A percentile compares a stretch with the other conserved stretches of the same genome.
These are phyloP conservation scores for Brachypalpus laphriformis DNA, from an alignment of 2,888 invertebrate species.

Conservation along the genomic window DNA sequence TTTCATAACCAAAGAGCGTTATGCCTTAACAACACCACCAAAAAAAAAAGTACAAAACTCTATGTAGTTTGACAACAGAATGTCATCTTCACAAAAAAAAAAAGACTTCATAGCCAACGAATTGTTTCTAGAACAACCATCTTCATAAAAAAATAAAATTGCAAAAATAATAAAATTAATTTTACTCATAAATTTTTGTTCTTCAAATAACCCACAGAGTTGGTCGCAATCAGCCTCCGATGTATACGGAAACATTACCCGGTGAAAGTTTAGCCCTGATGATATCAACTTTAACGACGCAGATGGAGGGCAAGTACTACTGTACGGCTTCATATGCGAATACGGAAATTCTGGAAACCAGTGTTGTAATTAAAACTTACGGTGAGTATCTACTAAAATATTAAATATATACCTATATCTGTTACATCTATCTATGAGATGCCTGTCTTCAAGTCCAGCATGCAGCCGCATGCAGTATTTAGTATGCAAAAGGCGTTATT, in stretches of 20 bases:
- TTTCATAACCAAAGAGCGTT: slow-evolving; percentile 7
- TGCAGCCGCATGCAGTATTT: not conserved
- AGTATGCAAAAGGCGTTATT: slow-evolving; percentile 35
- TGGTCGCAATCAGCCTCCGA: slow-evolving; percentile 84
- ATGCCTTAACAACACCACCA: slow-evolving; percentile 27
- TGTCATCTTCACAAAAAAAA: slow-evolving; percentile 30
- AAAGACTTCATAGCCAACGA: slow-evolving; percentile 17
- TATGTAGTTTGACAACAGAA: slow-evolving; percentile 53
- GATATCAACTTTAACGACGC: slow-evolving; percentile 88
- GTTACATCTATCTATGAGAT: not conserved
- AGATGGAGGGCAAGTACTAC: slow-evolving; percentile 91
- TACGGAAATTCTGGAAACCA: slow-evolving; percentile 86
- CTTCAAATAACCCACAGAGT: slow-evolving; percentile 58
- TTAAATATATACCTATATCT: not conserved
- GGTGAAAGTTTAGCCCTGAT: slow-evolving; percentile 88
- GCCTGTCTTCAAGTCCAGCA: slow-evolving; percentile 27
- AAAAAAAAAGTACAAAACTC: not conserved
- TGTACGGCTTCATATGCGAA: slow-evolving; percentile 92
- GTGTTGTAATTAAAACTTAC: slow-evolving; percentile 89
- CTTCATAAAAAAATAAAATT: not conserved
- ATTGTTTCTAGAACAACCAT: slow-evolving; percentile 6
- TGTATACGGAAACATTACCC: slow-evolving; percentile 87
- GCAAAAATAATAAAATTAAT: not conserved
- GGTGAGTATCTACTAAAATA: slow-evolving; percentile 84
- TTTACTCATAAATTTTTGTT: slow-evolving; percentile 7